Percentiles rank a stretch among this genome's conserved stretches.
These are phyloP conservation scores for Meiosimyza platycephala DNA, from an alignment of 2,888 invertebrate species.

Conservation along the genomic window DNA sequence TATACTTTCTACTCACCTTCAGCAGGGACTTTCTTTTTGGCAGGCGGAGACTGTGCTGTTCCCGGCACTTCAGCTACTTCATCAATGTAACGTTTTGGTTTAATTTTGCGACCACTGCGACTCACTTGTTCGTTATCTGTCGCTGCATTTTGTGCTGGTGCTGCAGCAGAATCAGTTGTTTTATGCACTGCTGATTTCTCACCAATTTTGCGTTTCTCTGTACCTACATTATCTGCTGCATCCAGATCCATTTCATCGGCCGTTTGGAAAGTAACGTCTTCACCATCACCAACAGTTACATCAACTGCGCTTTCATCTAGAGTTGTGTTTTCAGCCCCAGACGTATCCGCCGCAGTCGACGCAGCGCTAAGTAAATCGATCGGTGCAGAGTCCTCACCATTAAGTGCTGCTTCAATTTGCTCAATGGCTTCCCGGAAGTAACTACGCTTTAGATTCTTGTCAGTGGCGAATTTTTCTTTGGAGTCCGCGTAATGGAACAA, in stretches of 20 bases:
- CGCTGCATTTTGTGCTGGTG: background rate
- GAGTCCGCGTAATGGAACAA: conserved; percentile 86
- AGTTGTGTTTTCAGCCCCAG: conserved; percentile 40
- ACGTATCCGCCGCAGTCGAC: conserved; percentile 36
- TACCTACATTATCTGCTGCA: background rate
- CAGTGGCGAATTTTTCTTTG: conserved; percentile 75
- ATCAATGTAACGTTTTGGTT: conserved; percentile 71
- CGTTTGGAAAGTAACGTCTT: conserved; percentile 31
- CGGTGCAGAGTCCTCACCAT: conserved; percentile 70
- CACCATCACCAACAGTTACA: conserved; percentile 11
- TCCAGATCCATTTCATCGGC: conserved; percentile 40
- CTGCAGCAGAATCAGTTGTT: conserved; percentile 15
- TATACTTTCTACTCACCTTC: conserved; percentile 51
- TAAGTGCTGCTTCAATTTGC: conserved; percentile 85
- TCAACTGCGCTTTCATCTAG: conserved; percentile 40
- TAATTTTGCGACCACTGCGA: conserved; percentile 80
- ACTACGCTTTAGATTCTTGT: conserved; percentile 81
- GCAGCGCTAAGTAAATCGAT: conserved; percentile 58
- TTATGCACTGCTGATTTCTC: conserved; percentile 15
- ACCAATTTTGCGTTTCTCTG: conserved; percentile 23
- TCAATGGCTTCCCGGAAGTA: conserved; percentile 89
- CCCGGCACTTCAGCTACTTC: conserved; percentile 50
- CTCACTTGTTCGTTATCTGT: conserved; percentile 71
- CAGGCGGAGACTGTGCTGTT: conserved; percentile 44
- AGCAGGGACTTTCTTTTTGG: conserved; percentile 55